These are phyloP conservation scores for Acridotheres tristis DNA, from an alignment of 2,797 vertebrate genomes.

Conservation along the genomic window DNA sequence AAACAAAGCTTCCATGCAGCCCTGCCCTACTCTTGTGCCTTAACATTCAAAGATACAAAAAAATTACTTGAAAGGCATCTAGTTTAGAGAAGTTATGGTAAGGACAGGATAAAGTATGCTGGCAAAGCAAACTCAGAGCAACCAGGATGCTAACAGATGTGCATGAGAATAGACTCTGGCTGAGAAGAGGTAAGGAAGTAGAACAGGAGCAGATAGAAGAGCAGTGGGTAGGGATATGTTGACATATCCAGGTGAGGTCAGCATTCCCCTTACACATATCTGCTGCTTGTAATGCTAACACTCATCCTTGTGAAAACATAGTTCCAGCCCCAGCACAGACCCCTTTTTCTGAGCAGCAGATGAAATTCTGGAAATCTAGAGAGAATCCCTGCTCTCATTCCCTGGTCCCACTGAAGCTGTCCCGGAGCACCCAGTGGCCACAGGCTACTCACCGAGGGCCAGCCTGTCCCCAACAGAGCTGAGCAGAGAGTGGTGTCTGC, in stretches of 20 bases:
- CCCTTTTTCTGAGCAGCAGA: not conserved
- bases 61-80: not conserved
- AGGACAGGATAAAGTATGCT: not conserved
- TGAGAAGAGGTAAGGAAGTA: not conserved
- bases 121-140: not conserved
- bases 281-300: rapidly evolving
- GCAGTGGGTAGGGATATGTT: rapidly evolving
- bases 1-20: not conserved
- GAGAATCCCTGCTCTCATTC: not conserved
- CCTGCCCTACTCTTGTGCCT: not conserved
- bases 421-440: rapidly evolving
- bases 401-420: not conserved
- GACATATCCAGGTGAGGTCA: not conserved
- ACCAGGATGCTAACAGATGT: not conserved
- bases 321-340: not conserved
- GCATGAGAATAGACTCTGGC: not conserved
- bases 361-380: not conserved
- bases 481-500: not conserved
- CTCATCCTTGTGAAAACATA: not conserved
- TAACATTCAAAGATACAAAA: not conserved
- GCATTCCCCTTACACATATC: not conserved
- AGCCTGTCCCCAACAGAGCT: not conserved
- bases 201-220: not conserved
- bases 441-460: slow-evolving; percentile 31
- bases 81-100: not conserved